Evolutionary conservation across 2,113 vertebrate genomes (phyloP).

Genomic region (Malaclemys terrapin): DNA sequence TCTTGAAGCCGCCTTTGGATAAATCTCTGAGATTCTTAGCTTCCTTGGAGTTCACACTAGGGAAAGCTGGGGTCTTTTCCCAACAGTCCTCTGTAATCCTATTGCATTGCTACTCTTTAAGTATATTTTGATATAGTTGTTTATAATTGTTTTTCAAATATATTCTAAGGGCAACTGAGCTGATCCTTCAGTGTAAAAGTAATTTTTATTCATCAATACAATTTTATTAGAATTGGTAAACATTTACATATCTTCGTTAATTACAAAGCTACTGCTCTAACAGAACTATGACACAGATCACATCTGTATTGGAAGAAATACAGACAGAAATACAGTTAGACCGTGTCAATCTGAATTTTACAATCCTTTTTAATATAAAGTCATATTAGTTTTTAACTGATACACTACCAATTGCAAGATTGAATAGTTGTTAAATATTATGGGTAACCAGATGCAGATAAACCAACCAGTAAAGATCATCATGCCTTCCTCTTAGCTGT

Average conservation of each 20-base stretch:
- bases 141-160: background rate
- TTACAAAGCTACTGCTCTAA: background rate
- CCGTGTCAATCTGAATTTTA: background rate
- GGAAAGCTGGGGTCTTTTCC: background rate
- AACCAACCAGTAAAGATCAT: background rate
- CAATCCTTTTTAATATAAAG: background rate
- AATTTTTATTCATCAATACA: background rate
- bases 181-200: background rate
- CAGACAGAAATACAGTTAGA: background rate
- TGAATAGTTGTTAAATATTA: background rate
- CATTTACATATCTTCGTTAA: background rate
- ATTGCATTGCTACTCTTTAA: background rate
- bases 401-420: background rate
- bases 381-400: background rate
- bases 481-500: background rate
- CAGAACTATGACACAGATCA: background rate
- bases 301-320: background rate
- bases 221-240: background rate
- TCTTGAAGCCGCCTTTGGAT: background rate
- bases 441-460: background rate
- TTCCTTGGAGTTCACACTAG: background rate
- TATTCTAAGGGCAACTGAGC: background rate
- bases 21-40: background rate
- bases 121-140: accelerated
- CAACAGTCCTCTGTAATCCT: background rate